Conservation (phyloP, 2,888 invertebrate species). For the Cosmia trapezina region DNA sequence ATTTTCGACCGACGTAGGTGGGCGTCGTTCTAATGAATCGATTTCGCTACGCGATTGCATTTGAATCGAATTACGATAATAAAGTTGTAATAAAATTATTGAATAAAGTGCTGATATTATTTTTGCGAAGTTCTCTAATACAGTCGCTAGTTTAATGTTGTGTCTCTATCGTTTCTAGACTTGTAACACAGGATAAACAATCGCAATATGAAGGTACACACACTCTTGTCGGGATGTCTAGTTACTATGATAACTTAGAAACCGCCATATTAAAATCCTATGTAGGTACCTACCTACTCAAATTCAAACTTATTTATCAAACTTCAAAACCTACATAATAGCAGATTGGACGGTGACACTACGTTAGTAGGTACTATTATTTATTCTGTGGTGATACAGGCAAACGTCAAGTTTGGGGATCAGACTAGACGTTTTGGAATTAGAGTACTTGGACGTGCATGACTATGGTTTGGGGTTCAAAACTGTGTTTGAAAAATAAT, state of each 20-base stretch:
- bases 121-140: slow-evolving; percentile 31
- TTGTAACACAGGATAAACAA: not conserved
- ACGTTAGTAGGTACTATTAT: no score
- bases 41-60: slow-evolving; percentile 54
- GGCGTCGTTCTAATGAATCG: slow-evolving; percentile 65
- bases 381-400: no score
- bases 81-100: slow-evolving; percentile 59
- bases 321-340: no score
- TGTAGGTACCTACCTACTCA: not conserved
- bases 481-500: no score
- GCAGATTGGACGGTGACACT: no score
- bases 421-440: no score
- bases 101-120: slow-evolving; percentile 41
- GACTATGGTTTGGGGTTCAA: no score
- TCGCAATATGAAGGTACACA: no score
- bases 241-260: not conserved
- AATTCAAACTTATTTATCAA: no score
- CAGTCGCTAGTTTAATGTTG: not conserved
- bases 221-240: not conserved
- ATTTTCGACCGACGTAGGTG: slow-evolving; percentile 61
- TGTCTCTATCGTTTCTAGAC: not conserved
- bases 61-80: slow-evolving; percentile 54
- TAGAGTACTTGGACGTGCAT: no score
- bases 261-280: not conserved
- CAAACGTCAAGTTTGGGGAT: no score